A percentile compares a stretch with the other conserved stretches of the same genome.
Evolutionary conservation across 1,140 invertebrate species (phyloP).

Genomic region (Sarcophaga peregrina): DNA sequence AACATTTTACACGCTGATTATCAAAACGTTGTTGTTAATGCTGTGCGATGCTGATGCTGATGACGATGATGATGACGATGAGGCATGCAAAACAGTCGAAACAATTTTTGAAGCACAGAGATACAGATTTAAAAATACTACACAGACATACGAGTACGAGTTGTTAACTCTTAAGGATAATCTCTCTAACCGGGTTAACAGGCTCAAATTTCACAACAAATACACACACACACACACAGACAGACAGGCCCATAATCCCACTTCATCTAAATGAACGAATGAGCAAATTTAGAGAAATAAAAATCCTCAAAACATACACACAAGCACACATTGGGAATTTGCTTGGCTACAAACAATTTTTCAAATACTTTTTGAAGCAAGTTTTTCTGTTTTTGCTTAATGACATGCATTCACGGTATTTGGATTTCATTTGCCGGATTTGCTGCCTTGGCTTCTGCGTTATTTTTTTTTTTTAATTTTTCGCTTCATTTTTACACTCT

Average conservation of each 20-base stretch:
- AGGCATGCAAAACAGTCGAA: background rate
- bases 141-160: background rate
- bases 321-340: background rate
- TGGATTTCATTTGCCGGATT: conserved; percentile 28
- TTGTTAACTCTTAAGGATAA: conserved; percentile 13
- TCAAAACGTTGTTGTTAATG: background rate
- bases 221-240: background rate
- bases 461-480: no score
- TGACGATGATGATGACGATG: background rate
- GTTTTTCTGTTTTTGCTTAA: conserved; percentile 17
- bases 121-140: no score
- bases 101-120: no score
- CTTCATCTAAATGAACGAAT: background rate
- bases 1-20: conserved; percentile 14
- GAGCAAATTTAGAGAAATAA: background rate
- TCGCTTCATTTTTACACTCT: background rate
- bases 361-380: background rate
- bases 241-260: no score
- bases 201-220: conserved; percentile 16
- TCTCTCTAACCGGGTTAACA: conserved; percentile 32
- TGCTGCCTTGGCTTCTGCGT: no score
- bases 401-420: conserved; percentile 32
- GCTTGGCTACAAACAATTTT: background rate
- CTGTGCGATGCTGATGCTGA: no score
- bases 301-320: background rate